phyloP scores from a whole-genome alignment of 2,797 vertebrate genomes.

The Bradypus variegatus region DNA sequence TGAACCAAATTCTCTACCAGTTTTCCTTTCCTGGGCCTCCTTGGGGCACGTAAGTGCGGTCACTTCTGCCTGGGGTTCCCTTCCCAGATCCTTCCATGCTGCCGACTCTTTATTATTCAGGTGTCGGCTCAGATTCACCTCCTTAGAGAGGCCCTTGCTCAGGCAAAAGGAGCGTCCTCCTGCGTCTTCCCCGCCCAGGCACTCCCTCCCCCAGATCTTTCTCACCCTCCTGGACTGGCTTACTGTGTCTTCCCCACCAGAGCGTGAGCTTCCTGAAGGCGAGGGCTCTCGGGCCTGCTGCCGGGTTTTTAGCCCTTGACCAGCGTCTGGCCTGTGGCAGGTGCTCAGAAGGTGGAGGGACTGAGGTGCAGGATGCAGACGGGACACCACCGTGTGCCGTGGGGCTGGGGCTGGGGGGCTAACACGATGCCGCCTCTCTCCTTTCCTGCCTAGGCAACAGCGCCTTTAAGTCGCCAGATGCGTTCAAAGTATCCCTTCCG shows the following conservation, averaged over 20 bases:
- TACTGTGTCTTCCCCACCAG: background rate
- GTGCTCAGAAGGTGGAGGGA: too few relatives aligned
- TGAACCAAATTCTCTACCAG: background rate
- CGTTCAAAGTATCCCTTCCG: slow-evolving; percentile 93
- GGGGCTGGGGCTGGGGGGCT: background rate
- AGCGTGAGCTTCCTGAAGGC: background rate
- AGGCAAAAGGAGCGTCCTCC: background rate
- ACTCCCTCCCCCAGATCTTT: background rate
- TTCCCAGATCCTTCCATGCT: too few relatives aligned
- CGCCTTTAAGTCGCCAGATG: slow-evolving; percentile 94
- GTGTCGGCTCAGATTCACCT: background rate
- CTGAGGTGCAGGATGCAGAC: too few relatives aligned
- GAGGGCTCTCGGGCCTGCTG: background rate
- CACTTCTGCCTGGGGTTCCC: background rate
- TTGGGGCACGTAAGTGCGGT: background rate
- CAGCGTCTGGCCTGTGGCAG: background rate
- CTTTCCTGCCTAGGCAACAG: slow-evolving; percentile 80
- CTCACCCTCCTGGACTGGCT: background rate
- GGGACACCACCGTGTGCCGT: rapidly evolving
- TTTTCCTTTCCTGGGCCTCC: background rate
- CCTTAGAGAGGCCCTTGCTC: background rate
- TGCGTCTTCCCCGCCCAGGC: rapidly evolving
- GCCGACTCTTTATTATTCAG: background rate
- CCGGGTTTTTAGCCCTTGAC: background rate
- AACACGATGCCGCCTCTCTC: background rate